Evolutionary conservation across 2,113 vertebrate species (phyloP), one percentile per base, ranked within the genome.

Genomic region (Desmodus rotundus): DNA sequence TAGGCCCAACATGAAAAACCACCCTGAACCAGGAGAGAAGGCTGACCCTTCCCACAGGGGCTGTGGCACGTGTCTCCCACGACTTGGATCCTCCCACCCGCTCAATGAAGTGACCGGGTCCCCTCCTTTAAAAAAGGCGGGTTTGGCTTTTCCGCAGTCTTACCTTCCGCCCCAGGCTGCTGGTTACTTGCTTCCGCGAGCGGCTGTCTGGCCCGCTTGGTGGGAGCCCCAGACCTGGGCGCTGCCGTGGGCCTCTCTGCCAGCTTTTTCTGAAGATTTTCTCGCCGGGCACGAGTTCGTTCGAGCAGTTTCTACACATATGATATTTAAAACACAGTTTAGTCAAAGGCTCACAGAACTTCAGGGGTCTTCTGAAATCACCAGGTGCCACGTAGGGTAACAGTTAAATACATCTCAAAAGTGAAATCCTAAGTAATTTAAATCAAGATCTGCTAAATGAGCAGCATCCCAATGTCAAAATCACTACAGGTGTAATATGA

Each of bases 181-280:
- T 99, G 98, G 96, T 98, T 98, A 65, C 99, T 99, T n/a, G 99
- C 98, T 96, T 99, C 99, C 7, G 97, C 89, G 80, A 99, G 98
- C 0, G 99, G 99, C 87, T 99, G 99, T 97, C 99, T 98, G 81
- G 96, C 74, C 16, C 99, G 98, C 97, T 99, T 99, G 11, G 87
- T 96, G 10, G 98, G 93, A 17, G 72, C 0, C 76, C 98, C 95
- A 38, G 96, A 96, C 89, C 99, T 98, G 2, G 76, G 95, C 56
- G 98, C 98, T 19, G 97, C 98, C 17, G 97, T 98, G 26, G 99
- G 99, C 78, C 99, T 98, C 81, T 99, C 99, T 0, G 99, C 99
- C 97, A 99, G 99, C 95, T 99, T 99, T 97, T 98, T 99, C 98
- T 99, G 99, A 89, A 99, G 98, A 97, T 99, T 99, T 95, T 99